Evolutionary conservation across 2,797 vertebrate species (phyloP).

Genomic region (Nyctibius grandis): DNA sequence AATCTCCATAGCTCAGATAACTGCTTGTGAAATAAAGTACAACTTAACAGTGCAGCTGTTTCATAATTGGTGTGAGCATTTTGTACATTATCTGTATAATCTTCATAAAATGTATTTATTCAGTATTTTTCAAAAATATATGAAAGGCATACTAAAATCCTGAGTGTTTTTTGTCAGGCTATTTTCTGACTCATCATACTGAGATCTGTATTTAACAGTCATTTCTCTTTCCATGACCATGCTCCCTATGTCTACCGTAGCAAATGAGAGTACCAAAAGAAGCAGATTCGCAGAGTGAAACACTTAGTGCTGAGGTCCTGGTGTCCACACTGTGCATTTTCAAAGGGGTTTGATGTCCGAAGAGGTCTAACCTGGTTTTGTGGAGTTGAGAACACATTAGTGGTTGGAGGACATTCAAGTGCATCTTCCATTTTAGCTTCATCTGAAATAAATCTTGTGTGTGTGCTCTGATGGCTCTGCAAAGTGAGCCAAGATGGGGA

Average conservation of each 20-base stretch:
- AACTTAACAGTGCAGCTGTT: background rate
- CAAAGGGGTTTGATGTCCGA: background rate
- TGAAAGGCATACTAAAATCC: background rate
- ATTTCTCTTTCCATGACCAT: background rate
- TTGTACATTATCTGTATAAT: background rate
- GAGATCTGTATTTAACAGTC: background rate
- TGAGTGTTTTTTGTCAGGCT: background rate
- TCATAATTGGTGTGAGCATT: background rate
- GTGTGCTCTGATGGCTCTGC: background rate
- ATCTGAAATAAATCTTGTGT: background rate
- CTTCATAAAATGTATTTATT: background rate
- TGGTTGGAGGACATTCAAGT: background rate
- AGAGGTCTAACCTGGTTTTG: background rate
- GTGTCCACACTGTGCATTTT: accelerated
- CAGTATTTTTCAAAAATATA: background rate
- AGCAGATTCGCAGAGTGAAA: background rate
- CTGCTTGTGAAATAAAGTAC: background rate
- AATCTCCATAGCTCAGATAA: background rate
- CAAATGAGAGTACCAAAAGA: background rate
- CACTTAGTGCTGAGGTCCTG: accelerated
- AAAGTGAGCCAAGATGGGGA: background rate
- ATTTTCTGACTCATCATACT: background rate
- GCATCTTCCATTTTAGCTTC: background rate
- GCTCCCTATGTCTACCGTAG: background rate
- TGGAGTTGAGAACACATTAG: background rate